phyloP scores from a whole-genome alignment of 1,140 invertebrate species.

The Formica exsecta region DNA sequence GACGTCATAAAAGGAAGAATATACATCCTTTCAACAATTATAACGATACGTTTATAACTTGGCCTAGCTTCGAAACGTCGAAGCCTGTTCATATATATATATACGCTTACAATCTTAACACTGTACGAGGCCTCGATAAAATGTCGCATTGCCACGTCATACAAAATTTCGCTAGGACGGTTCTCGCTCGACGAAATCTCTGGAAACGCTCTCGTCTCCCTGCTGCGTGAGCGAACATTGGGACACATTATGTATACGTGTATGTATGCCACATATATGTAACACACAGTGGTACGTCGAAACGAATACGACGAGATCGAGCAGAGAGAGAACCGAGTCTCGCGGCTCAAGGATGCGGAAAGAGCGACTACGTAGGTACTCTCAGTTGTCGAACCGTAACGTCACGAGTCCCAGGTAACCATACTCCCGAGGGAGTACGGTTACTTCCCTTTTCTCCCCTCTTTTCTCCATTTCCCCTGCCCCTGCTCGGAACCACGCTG shows the following conservation, averaged over 20 bases:
- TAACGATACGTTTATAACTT: neutral
- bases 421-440: constrained; percentile 60
- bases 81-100: neutral
- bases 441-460: constrained; percentile 4
- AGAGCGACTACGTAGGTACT: constrained; percentile 70
- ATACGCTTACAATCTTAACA: neutral
- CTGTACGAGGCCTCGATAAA: constrained; percentile 45
- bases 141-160: neutral
- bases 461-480: neutral
- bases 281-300: neutral
- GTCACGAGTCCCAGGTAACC: constrained; percentile 66
- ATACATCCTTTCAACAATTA: constrained; percentile 14
- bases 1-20: neutral
- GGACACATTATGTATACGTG: constrained; percentile 3
- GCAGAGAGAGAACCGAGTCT: constrained; percentile 49
- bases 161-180: constrained; percentile 20
- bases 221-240: constrained; percentile 44
- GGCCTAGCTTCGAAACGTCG: constrained; percentile 1
- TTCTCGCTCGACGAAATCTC: constrained; percentile 49
- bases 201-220: constrained; percentile 54
- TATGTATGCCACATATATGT: constrained; percentile 6
- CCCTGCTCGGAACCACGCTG: constrained; percentile 32
- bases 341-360: constrained; percentile 73
- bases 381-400: constrained; percentile 71
- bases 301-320: constrained; percentile 45